phyloP scores from a whole-genome alignment of 92 coral and sea anemone species.

The Epizoanthus ramosus region DNA sequence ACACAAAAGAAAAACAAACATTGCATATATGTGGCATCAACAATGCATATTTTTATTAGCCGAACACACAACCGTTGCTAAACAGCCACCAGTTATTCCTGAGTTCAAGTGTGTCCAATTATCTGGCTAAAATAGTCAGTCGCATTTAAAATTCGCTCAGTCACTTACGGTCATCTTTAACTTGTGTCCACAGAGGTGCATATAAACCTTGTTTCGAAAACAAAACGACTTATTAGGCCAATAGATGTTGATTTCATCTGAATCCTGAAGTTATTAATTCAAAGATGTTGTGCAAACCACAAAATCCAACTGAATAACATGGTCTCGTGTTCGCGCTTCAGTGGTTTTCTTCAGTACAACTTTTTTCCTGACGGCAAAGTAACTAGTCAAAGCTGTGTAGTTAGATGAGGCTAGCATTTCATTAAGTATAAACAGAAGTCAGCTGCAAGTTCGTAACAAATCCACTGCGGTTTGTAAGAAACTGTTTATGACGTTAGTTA shows the following conservation, averaged over 20 bases:
- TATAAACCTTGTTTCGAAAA: not conserved
- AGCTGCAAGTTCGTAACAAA: not conserved
- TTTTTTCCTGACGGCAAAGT: not conserved
- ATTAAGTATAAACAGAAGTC: not conserved
- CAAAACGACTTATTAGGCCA: not conserved
- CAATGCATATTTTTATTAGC: not conserved
- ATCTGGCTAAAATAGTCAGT: not conserved
- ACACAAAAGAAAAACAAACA: conserved; percentile 8
- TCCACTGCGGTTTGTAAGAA: not conserved
- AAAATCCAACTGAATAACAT: no score
- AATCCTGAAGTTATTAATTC: not conserved
- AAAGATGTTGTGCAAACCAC: no score
- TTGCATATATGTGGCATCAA: not conserved
- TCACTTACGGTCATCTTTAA: not conserved
- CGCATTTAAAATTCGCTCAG: not conserved
- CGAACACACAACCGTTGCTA: not conserved
- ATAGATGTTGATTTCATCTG: not conserved
- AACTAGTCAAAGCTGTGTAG: not conserved
- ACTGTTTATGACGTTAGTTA: not conserved
- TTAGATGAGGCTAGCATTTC: not conserved
- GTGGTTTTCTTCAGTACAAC: not conserved
- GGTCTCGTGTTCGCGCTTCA: not conserved
- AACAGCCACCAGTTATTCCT: conserved; percentile 3
- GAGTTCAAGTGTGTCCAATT: not conserved
- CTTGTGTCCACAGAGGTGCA: not conserved